A percentile compares a stretch with the other conserved stretches of the same genome.
phyloP scores from a whole-genome alignment of 2,888 invertebrate genomes.

The Cataglyphis rosenhaueri region DNA sequence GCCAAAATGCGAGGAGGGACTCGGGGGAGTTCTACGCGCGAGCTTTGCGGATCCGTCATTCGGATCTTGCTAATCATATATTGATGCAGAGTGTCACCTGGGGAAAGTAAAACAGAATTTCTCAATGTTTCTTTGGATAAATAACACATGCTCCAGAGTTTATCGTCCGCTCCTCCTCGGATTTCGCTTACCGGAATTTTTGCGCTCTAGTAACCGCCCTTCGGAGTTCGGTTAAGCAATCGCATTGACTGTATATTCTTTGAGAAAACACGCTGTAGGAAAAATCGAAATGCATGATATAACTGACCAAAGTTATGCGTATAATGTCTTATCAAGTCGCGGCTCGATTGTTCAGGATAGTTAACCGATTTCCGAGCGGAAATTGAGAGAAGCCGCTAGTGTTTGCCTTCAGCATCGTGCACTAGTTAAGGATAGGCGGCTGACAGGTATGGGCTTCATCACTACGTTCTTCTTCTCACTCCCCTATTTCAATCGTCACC shows the following conservation, averaged over 20 bases:
- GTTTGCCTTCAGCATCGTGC: not conserved
- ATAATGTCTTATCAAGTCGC: not conserved
- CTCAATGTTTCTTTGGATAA: not conserved
- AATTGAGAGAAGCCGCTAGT: not conserved
- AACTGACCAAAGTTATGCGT: not conserved
- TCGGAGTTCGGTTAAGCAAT: not conserved
- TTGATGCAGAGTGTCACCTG: not conserved
- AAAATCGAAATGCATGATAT: conserved; percentile 1
- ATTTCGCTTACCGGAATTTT: conserved; percentile 41
- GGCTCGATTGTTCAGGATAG: not conserved
- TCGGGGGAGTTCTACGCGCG: not conserved
- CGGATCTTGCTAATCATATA: conserved; percentile 1
- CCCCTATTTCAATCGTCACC: conserved; percentile 10
- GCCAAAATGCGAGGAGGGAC: not conserved
- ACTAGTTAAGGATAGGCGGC: not conserved
- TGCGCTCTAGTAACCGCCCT: conserved; percentile 37
- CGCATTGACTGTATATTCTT: conserved; percentile 23
- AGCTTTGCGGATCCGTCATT: not conserved
- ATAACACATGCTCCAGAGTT: not conserved
- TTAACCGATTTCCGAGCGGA: not conserved
- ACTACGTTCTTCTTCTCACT: conserved; percentile 7
- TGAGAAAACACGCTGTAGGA: conserved; percentile 3
- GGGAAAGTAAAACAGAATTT: not conserved
- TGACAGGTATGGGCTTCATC: not conserved
- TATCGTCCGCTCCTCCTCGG: not conserved